Conservation (phyloP, 2,888 invertebrate genomes). For the Agapetus fuscipes region DNA sequence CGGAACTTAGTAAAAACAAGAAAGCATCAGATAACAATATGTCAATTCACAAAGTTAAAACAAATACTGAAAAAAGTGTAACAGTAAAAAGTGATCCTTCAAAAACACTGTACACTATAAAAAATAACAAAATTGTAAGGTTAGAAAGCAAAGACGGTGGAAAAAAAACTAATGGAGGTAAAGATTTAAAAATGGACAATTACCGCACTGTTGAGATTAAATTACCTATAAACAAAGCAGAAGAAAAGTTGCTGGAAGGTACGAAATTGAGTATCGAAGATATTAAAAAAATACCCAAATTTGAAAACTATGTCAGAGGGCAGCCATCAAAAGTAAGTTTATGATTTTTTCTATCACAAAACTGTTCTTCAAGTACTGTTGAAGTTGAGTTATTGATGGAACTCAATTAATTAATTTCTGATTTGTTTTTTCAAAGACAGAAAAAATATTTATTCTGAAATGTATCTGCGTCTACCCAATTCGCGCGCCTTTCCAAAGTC, state of each 20-base stretch:
- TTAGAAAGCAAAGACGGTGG: constrained; percentile 26
- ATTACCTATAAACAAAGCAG: constrained; percentile 32
- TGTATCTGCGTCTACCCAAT: background rate
- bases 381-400: too few relatives aligned
- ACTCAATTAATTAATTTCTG: too few relatives aligned
- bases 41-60: constrained; percentile 3
- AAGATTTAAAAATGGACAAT: constrained; percentile 22
- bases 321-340: constrained; percentile 38
- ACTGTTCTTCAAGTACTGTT: too few relatives aligned
- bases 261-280: constrained; percentile 43
- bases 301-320: constrained; percentile 44
- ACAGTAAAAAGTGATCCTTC: constrained; percentile 23
- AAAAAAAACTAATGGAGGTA: background rate
- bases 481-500: background rate
- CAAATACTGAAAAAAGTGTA: background rate
- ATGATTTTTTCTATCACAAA: constrained; percentile 4
- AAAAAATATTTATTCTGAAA: background rate
- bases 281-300: constrained; percentile 43
- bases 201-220: constrained; percentile 34
- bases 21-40: background rate
- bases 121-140: constrained; percentile 40
- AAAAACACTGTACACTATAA: constrained; percentile 41
- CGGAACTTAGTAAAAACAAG: background rate
- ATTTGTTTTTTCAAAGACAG: background rate
- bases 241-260: constrained; percentile 35